phyloP scores from a whole-genome alignment of 2,113 vertebrate species.

The Oriolus oriolus region DNA sequence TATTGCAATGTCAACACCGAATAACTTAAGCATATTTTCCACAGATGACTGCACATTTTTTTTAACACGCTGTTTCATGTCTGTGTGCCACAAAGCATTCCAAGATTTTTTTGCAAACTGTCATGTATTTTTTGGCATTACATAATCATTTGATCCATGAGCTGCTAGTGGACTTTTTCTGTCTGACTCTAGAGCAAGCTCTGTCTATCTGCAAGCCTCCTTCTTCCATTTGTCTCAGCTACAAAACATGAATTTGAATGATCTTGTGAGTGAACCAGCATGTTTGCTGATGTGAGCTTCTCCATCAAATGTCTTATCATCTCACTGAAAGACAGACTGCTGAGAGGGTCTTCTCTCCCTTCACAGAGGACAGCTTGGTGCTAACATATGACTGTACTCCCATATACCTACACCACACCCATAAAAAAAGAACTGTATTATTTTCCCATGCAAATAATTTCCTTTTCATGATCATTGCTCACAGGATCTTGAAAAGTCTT shows the following conservation, averaged over 20 bases:
- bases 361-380: not conserved
- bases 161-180: not conserved
- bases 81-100: conserved; percentile 8
- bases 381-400: not conserved
- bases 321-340: not conserved
- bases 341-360: not conserved
- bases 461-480: not conserved
- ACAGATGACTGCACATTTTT: conserved; percentile 51
- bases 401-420: not conserved
- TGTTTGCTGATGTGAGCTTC: not conserved
- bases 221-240: not conserved
- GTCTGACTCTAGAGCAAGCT: not conserved
- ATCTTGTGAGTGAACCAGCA: not conserved
- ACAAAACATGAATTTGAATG: not conserved
- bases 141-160: conserved; percentile 17
- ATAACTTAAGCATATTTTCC: conserved; percentile 57
- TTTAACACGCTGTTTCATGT: conserved; percentile 37
- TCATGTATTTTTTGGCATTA: conserved; percentile 40
- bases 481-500: not conserved
- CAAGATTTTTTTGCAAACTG: conserved; percentile 40
- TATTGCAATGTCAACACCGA: conserved; percentile 40
- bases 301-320: not conserved
- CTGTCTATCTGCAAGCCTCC: not conserved
- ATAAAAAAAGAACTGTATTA: not conserved
- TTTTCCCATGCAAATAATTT: not conserved